phyloP scores from a whole-genome alignment of 92 coral and sea anemone species.

The Scolanthus callimorphus region DNA sequence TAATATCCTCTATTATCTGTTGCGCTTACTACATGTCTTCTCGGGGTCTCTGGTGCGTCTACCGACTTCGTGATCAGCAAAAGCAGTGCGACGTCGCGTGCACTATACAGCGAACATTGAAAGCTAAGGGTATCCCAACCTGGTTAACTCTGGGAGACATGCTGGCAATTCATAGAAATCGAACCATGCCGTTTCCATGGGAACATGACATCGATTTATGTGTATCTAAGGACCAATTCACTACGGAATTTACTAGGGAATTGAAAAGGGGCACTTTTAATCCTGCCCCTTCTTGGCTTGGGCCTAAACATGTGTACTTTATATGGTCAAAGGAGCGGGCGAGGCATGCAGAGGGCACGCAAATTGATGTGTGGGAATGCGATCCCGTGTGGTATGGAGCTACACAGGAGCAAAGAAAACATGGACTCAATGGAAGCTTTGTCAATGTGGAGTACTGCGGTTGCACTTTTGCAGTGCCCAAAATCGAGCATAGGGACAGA shows the following conservation, averaged over 20 bases:
- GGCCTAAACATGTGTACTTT: constrained; percentile 1
- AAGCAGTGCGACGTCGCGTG: neutral
- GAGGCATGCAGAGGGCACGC: neutral
- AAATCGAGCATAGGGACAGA: constrained; percentile 16
- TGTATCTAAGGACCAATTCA: constrained; percentile 32
- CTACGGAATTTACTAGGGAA: neutral
- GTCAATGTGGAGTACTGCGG: neutral
- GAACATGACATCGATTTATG: constrained; percentile 59
- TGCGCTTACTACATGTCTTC: neutral
- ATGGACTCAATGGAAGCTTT: neutral
- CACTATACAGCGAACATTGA: neutral
- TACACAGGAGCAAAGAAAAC: neutral
- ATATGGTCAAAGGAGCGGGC: neutral
- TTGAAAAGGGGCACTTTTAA: neutral
- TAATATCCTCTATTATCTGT: neutral
- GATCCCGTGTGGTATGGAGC: neutral
- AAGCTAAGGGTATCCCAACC: neutral
- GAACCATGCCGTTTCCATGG: constrained; percentile 54
- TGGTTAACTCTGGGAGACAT: constrained; percentile 72
- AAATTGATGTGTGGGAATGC: constrained; percentile 1
- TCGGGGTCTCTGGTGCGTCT: neutral
- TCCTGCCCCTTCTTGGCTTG: neutral
- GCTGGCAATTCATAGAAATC: constrained; percentile 53
- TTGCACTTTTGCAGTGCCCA: neutral
- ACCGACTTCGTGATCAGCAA: neutral